phyloP scores from a whole-genome alignment of 2,888 invertebrate genomes.

The Cheilosia variabilis region DNA sequence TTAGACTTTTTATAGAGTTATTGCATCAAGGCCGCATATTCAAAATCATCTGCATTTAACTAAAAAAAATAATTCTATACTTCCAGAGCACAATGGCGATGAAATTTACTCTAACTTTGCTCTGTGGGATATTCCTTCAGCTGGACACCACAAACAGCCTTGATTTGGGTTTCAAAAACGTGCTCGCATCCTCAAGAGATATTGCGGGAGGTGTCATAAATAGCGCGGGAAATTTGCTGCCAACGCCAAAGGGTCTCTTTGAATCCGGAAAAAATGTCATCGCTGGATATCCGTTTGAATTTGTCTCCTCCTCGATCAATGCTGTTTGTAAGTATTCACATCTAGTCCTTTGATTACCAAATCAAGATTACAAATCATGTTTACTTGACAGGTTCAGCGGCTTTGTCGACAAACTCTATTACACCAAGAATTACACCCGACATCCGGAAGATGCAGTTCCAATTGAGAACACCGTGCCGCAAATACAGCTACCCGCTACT shows the following conservation, averaged over 20 bases:
- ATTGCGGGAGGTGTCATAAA: conserved; percentile 78
- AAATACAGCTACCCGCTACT: conserved; percentile 79
- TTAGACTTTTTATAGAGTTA: too few relatives aligned
- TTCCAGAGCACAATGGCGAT: conserved; percentile 7
- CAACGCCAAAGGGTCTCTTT: conserved; percentile 77
- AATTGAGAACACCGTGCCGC: conserved; percentile 79
- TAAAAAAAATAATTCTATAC: neutral
- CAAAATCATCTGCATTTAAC: too few relatives aligned
- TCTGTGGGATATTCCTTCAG: neutral
- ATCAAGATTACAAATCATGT: neutral
- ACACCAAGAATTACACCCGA: conserved; percentile 80
- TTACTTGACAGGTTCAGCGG: conserved; percentile 79
- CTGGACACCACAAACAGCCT: conserved; percentile 33
- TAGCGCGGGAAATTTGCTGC: conserved; percentile 67
- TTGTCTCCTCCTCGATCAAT: conserved; percentile 79
- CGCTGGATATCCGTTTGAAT: conserved; percentile 82
- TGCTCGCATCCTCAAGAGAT: conserved; percentile 77
- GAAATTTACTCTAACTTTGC: neutral
- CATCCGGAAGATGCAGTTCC: conserved; percentile 80
- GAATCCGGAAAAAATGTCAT: conserved; percentile 80
- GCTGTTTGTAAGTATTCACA: conserved; percentile 79
- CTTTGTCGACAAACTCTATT: conserved; percentile 78
- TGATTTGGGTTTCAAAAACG: conserved; percentile 76
- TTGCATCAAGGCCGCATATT: too few relatives aligned
- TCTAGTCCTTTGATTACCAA: neutral